phyloP scores from a whole-genome alignment of 2,797 vertebrate species.

The Pempheris klunzingeri region DNA sequence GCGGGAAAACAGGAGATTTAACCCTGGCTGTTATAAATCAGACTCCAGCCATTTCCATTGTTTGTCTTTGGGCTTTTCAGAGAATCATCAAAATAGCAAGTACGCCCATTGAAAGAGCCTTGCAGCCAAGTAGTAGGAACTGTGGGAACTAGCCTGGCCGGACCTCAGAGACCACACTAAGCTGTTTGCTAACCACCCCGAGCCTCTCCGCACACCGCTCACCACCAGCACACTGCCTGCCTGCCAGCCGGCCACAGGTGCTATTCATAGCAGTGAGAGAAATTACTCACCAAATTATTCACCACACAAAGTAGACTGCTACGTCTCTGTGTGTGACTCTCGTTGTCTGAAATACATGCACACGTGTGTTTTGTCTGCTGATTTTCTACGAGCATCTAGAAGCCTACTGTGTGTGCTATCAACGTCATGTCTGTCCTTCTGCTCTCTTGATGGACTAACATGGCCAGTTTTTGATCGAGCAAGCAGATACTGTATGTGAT shows the following conservation, averaged over 20 bases:
- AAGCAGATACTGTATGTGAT: too few relatives aligned
- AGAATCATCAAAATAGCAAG: constrained; percentile 74
- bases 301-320: constrained; percentile 36
- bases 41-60: constrained; percentile 53
- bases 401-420: too few relatives aligned
- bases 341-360: background rate
- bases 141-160: constrained; percentile 71
- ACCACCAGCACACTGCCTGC: constrained; percentile 58
- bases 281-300: constrained; percentile 74
- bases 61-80: constrained; percentile 65
- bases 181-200: constrained; percentile 67
- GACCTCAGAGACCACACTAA: constrained; percentile 73
- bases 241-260: constrained; percentile 62
- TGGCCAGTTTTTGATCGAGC: background rate
- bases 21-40: constrained; percentile 59
- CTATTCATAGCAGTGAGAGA: constrained; percentile 76
- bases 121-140: constrained; percentile 50
- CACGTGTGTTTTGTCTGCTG: background rate
- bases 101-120: constrained; percentile 43
- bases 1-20: constrained; percentile 53
- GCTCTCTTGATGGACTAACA: background rate
- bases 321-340: background rate
- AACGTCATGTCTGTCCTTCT: background rate
- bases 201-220: constrained; percentile 49
- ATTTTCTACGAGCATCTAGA: background rate